Conservation (phyloP, 2,797 vertebrate genomes). For the Bryconaethiops microstoma region DNA sequence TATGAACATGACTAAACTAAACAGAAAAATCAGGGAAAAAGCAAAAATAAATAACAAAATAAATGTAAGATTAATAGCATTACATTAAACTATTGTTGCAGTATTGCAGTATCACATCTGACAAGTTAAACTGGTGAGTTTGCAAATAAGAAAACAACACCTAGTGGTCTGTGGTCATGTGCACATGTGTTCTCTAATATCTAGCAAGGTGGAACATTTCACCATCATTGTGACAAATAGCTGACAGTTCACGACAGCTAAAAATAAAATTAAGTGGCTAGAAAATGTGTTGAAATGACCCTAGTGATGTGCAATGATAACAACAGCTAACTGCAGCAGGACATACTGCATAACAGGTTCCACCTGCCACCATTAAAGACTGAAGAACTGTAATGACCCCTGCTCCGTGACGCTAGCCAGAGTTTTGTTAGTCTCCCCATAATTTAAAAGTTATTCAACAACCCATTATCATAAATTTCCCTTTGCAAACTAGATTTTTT, state of each 20-base stretch:
- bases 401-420: slow-evolving; percentile 67
- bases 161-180: neutral
- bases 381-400: slow-evolving; percentile 51
- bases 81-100: too few species aligned
- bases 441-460: slow-evolving; percentile 73
- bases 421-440: slow-evolving; percentile 59
- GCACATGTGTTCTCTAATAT: neutral
- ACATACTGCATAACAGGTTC: slow-evolving; percentile 61
- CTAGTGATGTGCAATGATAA: slow-evolving; percentile 46
- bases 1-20: too few species aligned
- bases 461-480: slow-evolving; percentile 69
- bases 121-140: neutral
- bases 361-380: slow-evolving; percentile 66
- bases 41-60: too few species aligned
- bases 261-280: slow-evolving; percentile 53
- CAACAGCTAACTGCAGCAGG: slow-evolving; percentile 60
- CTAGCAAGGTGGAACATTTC: slow-evolving; percentile 34
- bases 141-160: neutral
- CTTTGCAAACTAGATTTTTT: slow-evolving; percentile 28
- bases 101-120: neutral
- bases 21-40: too few species aligned
- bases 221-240: slow-evolving; percentile 52
- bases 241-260: slow-evolving; percentile 34
- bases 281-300: slow-evolving; percentile 44
- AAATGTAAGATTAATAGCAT: too few species aligned